A percentile compares a stretch with the other conserved stretches of the same genome.
These are phyloP conservation scores for Andrena chrysosceles DNA, from an alignment of 2,888 invertebrate genomes.

Conservation along the genomic window DNA sequence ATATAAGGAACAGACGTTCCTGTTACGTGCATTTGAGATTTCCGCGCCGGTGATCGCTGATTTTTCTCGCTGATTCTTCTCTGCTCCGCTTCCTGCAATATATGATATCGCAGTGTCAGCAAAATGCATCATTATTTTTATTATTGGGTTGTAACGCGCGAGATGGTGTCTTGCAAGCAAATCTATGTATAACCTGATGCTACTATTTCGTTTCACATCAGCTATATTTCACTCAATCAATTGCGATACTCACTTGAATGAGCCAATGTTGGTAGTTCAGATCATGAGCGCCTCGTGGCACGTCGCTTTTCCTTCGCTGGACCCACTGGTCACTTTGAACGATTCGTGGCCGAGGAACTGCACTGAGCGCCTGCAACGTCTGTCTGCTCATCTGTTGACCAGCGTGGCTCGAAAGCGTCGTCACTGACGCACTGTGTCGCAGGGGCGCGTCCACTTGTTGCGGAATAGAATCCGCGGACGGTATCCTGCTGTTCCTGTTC, in stretches of 20 bases:
- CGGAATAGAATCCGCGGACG: constrained; percentile 88
- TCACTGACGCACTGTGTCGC: constrained; percentile 84
- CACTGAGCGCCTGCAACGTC: constrained; percentile 90
- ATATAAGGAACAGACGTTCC: constrained; percentile 82
- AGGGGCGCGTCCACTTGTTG: constrained; percentile 85
- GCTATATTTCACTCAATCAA: background rate
- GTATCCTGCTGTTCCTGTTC: constrained; percentile 87
- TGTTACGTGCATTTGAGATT: constrained; percentile 83
- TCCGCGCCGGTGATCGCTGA: constrained; percentile 83
- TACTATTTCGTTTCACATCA: background rate
- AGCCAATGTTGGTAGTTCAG: constrained; percentile 95
- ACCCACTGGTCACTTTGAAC: constrained; percentile 91
- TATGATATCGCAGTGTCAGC: background rate
- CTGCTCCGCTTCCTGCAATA: constrained; percentile 93
- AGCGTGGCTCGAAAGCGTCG: constrained; percentile 74
- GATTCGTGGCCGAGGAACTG: constrained; percentile 91
- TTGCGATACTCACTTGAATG: constrained; percentile 88
- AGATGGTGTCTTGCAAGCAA: background rate
- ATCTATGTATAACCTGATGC: too few species aligned
- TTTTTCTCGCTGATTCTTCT: constrained; percentile 90
- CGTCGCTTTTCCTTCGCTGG: constrained; percentile 87
- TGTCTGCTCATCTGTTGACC: constrained; percentile 90
- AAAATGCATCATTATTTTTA: background rate
- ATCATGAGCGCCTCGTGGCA: constrained; percentile 83
- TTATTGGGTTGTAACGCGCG: background rate